Evolutionary conservation across 2,113 vertebrate species (phyloP), one percentile per base, ranked within the genome.

Genomic region (Naja naja): DNA sequence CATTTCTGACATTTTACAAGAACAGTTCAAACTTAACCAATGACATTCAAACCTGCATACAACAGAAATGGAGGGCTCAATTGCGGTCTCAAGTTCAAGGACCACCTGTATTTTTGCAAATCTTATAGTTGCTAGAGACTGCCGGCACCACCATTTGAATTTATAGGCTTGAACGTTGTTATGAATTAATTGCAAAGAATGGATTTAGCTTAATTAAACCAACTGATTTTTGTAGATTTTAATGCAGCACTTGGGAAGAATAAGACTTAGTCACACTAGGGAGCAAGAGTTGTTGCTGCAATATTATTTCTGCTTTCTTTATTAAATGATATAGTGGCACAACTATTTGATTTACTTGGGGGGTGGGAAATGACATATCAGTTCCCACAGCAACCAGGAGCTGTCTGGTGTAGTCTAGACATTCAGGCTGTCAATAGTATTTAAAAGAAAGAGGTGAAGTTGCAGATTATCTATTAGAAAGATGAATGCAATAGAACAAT

Each of bases 331-430:
- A 34, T 3, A 60, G 64, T 5, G 87, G 3, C 11, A 25, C 47
- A 93, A 89, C 56, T 56, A 86, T 0, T 2, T 20, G 20, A 92
- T 93, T 94, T 22, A 91, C 86, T 90, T 90, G 88, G 49, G 49
- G 49, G 49, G 11, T n/a, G n/a, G 2, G 12, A 9, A 93, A 3
- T 25, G 22, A 34, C 1, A 11, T 90, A 60, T 74, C 89, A 34
- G 9, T 92, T 94, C 18, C 89, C 85, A 85, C n/a, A 52, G 85
- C 85, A 95, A 92, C 93, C 55, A 27, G 20, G 16, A 30, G 1
- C 23, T 56, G 12, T 39, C 89, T 90, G n/a, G 4, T 49, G 91
- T 81, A 45, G 11, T 85, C 22, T 58, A 20, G n/a, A 6, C 91
- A 23, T 55, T 95, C 0, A 0, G 88, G 47, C 20, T 85, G 69